Conservation (phyloP, 2,888 invertebrate species). For the Ormyrus thymus region DNA sequence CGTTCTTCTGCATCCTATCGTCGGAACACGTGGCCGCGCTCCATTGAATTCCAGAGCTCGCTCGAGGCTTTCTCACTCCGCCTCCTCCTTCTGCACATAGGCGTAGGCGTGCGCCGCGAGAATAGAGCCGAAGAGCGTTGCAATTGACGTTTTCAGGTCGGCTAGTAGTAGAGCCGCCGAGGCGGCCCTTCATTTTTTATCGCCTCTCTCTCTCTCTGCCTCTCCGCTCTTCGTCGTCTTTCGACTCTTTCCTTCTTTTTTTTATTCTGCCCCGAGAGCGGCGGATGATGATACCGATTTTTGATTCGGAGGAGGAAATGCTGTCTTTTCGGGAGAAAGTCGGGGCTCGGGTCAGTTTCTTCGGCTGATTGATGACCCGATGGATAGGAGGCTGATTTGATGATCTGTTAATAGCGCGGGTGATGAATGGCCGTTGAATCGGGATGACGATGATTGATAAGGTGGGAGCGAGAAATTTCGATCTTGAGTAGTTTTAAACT, state of each 20-base stretch:
- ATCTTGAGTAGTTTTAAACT: too few relatives aligned
- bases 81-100: not conserved
- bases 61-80: conserved; percentile 9
- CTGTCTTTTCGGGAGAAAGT: not conserved
- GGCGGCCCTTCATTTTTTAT: conserved; percentile 62
- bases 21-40: not conserved
- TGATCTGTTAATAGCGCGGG: too few relatives aligned
- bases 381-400: too few relatives aligned
- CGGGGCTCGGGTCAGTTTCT: not conserved
- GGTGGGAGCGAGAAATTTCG: too few relatives aligned
- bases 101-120: not conserved
- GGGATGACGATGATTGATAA: too few relatives aligned
- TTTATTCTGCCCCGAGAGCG: not conserved
- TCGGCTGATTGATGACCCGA: too few relatives aligned
- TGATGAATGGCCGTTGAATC: too few relatives aligned
- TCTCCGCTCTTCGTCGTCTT: conserved; percentile 1
- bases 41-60: conserved; percentile 19
- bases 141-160: conserved; percentile 64
- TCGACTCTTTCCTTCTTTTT: conserved; percentile 1
- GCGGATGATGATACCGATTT: not conserved
- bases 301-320: not conserved
- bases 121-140: conserved; percentile 19
- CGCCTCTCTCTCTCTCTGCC: conserved; percentile 61
- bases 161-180: conserved; percentile 56
- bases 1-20: not conserved